Evolutionary conservation across 2,113 vertebrate genomes (phyloP).

Genomic region (Prionailurus bengalensis): DNA sequence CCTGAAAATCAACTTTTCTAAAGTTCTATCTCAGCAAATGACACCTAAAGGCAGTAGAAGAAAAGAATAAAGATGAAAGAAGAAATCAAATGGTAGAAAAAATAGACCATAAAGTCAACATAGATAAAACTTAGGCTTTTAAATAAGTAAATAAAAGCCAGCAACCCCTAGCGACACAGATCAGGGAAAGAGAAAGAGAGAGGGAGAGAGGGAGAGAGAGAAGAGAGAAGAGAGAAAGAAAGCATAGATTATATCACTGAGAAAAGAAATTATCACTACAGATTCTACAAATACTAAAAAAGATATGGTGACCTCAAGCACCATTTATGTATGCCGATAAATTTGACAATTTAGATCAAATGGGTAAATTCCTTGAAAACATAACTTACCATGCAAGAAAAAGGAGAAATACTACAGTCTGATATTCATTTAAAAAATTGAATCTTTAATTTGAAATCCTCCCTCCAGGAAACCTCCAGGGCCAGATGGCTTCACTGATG

Average conservation of each 20-base stretch:
- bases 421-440: background rate
- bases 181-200: background rate
- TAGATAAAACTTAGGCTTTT: background rate
- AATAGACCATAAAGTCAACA: background rate
- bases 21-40: background rate
- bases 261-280: background rate
- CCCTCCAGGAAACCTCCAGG: background rate
- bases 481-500: background rate
- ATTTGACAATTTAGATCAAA: background rate
- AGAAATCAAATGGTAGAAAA: background rate
- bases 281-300: background rate
- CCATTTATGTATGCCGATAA: background rate
- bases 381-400: background rate
- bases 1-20: background rate
- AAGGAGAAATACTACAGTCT: background rate
- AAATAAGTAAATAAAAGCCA: background rate
- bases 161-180: background rate
- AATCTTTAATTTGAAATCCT: conserved; percentile 19
- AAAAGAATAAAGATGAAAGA: background rate
- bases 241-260: background rate
- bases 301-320: background rate
- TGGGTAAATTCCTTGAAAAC: background rate
- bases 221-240: background rate
- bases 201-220: background rate
- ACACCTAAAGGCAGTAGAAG: background rate